Percentiles rank a stretch among this genome's conserved stretches.
Conservation (phyloP, 2,797 vertebrate species). For the Anisognathus igniventris region DNA sequence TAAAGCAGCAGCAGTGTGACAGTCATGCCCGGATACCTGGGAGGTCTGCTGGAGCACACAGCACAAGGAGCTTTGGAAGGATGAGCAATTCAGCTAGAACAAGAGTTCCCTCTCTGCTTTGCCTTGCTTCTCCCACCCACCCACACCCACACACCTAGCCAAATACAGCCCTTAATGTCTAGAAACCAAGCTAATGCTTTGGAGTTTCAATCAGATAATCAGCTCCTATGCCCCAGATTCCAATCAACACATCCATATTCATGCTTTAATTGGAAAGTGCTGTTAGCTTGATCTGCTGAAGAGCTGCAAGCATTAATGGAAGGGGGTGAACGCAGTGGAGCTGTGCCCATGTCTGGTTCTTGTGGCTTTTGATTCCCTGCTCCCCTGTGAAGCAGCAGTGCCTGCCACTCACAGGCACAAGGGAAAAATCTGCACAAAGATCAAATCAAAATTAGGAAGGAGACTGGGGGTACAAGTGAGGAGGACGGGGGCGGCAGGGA, state of each 20-base stretch:
- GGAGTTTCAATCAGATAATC: conserved; percentile 58
- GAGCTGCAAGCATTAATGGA: background rate
- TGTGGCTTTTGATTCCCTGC: background rate
- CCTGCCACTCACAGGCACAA: background rate
- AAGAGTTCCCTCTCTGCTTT: background rate
- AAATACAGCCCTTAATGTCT: conserved; percentile 51
- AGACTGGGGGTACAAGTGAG: background rate
- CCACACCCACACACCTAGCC: conserved; percentile 29
- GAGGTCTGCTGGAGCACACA: background rate
- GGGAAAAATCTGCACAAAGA: background rate
- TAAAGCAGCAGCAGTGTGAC: background rate
- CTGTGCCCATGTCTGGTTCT: background rate
- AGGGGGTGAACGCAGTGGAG: background rate
- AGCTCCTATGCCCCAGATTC: conserved; percentile 54
- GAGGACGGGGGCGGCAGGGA: background rate
- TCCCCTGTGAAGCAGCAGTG: background rate
- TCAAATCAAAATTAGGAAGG: background rate
- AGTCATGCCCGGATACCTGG: background rate
- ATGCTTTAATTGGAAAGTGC: conserved; percentile 42
- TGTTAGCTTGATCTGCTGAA: background rate
- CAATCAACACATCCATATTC: conserved; percentile 62
- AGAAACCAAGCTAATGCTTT: conserved; percentile 39
- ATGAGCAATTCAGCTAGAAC: conserved; percentile 11
- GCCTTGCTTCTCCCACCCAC: conserved; percentile 52
- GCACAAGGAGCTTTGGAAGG: background rate